These are phyloP conservation scores for Glaucopsyche alexis DNA, from an alignment of 2,888 invertebrate genomes.

Conservation along the genomic window DNA sequence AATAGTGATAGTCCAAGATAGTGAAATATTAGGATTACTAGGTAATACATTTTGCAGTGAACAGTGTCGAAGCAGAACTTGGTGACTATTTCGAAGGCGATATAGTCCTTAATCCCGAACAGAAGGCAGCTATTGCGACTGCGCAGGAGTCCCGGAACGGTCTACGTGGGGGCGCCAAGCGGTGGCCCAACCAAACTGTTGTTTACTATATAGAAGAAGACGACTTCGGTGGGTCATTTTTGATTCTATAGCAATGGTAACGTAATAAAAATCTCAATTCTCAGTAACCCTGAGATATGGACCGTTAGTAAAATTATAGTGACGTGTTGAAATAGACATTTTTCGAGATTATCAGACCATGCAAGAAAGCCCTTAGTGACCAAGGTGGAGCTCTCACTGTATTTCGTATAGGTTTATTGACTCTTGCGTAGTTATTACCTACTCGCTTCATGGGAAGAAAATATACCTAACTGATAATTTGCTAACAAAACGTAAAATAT, in stretches of 20 bases:
- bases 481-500: too few species aligned
- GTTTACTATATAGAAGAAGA: conserved; percentile 64
- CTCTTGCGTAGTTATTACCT: too few species aligned
- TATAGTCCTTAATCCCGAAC: conserved; percentile 59
- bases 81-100: conserved; percentile 76
- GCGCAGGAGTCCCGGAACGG: conserved; percentile 63
- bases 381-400: background rate
- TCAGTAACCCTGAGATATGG: background rate
- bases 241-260: background rate
- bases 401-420: too few species aligned
- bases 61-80: conserved; percentile 49
- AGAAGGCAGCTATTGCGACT: conserved; percentile 50
- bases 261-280: conserved; percentile 3
- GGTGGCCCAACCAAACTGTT: conserved; percentile 72
- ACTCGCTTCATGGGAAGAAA: too few species aligned
- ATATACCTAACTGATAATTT: too few species aligned
- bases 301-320: background rate
- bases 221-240: conserved; percentile 64
- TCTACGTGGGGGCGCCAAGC: conserved; percentile 56
- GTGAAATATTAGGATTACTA: too few species aligned
- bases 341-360: conserved; percentile 12
- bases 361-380: background rate
- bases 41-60: conserved; percentile 4
- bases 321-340: conserved; percentile 8
- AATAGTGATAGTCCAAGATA: too few species aligned